phyloP scores from a whole-genome alignment of 2,888 invertebrate genomes.

The Apocheima hispidaria region DNA sequence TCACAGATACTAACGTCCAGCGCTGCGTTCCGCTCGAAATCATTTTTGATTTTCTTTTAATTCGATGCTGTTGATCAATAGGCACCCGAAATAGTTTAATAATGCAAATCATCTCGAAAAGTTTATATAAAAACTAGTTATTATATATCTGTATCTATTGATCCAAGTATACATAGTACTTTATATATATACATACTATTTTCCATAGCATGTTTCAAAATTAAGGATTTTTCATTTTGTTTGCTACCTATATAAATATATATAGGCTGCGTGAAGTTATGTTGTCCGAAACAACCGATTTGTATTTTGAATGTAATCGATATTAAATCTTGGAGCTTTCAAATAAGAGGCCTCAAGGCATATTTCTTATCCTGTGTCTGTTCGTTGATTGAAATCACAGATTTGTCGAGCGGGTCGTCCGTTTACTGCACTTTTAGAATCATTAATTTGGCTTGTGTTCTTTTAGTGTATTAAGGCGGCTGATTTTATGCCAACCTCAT shows the following conservation, averaged over 20 bases:
- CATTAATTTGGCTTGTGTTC: constrained; percentile 82
- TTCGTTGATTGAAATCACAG: constrained; percentile 57
- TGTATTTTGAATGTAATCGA: constrained; percentile 35
- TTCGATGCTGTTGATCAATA: constrained; percentile 55
- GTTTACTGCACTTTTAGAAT: constrained; percentile 82
- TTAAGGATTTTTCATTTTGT: background rate
- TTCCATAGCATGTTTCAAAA: no score
- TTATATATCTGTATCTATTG: background rate
- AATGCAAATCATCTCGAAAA: constrained; percentile 53
- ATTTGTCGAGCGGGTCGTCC: constrained; percentile 66
- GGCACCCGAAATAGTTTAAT: constrained; percentile 62
- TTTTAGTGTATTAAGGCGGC: constrained; percentile 77
- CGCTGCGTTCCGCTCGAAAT: constrained; percentile 51
- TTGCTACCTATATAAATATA: no score
- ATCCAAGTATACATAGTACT: background rate
- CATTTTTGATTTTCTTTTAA: constrained; percentile 61
- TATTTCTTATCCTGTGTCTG: constrained; percentile 59
- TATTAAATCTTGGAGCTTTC: constrained; percentile 48
- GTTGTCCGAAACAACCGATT: background rate
- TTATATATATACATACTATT: no score
- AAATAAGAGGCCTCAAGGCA: constrained; percentile 55
- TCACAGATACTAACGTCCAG: constrained; percentile 61
- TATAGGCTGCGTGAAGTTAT: no score
- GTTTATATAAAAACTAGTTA: constrained; percentile 28
- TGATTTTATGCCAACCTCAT: constrained; percentile 77